Conservation (phyloP, 2,888 invertebrate genomes). For the Melanargia galathea region DNA sequence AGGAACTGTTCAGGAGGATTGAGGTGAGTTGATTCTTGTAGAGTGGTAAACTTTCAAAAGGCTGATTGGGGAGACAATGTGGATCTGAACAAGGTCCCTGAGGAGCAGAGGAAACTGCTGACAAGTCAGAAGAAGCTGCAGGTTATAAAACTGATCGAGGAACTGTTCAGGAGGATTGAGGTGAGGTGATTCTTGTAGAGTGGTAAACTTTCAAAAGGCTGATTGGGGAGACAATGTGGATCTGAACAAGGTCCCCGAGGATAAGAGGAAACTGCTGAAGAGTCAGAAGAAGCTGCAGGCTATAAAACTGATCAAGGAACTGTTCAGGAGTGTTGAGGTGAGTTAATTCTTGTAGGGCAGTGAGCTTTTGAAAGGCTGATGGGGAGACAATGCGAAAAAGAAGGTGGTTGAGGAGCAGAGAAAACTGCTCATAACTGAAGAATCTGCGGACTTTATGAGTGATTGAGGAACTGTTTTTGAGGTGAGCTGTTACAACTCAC, state of each 20-base stretch:
- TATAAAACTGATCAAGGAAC: slow-evolving; percentile 91
- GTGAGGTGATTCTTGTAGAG: too few species aligned
- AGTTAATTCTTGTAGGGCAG: not conserved
- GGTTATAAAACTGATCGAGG: too few species aligned
- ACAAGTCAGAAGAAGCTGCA: too few species aligned
- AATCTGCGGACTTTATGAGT: slow-evolving; percentile 94
- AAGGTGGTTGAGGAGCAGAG: slow-evolving; percentile 92
- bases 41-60: not conserved
- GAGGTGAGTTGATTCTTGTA: slow-evolving; percentile 82
- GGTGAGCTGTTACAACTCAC: too few species aligned
- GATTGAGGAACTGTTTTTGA: slow-evolving; percentile 94
- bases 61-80: not conserved
- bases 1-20: slow-evolving; percentile 92
- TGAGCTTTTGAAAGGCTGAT: not conserved
- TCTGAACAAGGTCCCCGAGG: slow-evolving; percentile 90
- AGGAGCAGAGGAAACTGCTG: too few species aligned
- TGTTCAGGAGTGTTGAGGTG: slow-evolving; percentile 95
- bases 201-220: too few species aligned
- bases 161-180: too few species aligned
- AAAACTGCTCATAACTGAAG: slow-evolving; percentile 92
- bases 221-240: slow-evolving; percentile 90
- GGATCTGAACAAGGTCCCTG: not conserved
- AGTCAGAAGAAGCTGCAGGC: slow-evolving; percentile 95
- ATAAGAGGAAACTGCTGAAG: slow-evolving; percentile 91
- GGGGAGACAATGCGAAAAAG: slow-evolving; percentile 54